phyloP scores from a whole-genome alignment of 1,140 invertebrate species.

The Drosophila subpulchrella region DNA sequence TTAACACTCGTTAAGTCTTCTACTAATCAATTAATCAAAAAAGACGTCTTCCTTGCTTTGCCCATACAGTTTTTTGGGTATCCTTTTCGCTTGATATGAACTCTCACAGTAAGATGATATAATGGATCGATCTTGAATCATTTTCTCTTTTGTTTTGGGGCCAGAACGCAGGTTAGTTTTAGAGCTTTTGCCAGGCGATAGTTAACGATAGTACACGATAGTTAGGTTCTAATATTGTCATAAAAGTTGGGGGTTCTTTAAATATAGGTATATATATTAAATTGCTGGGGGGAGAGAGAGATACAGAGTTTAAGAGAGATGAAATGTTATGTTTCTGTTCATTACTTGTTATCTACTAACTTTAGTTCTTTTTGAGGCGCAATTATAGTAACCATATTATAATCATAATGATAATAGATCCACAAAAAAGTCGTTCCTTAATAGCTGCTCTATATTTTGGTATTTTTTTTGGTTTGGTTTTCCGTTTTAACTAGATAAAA shows the following conservation, averaged over 20 bases:
- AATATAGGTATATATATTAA: constrained; percentile 7
- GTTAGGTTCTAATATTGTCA: constrained; percentile 81
- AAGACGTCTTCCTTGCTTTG: constrained; percentile 29
- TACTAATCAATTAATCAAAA: constrained; percentile 76
- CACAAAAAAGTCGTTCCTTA: constrained; percentile 56
- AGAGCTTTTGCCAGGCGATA: constrained; percentile 47
- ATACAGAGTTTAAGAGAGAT: constrained; percentile 15
- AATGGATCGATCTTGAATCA: constrained; percentile 29
- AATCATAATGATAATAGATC: constrained; percentile 45
- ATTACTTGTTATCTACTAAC: constrained; percentile 32
- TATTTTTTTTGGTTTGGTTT: constrained; percentile 13
- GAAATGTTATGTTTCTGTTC: constrained; percentile 36
- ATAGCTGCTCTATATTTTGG: constrained; percentile 26
- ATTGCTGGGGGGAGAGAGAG: constrained; percentile 16
- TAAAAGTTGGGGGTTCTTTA: constrained; percentile 56
- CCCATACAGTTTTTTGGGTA: constrained; percentile 11
- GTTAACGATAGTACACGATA: constrained; percentile 53
- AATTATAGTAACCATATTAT: constrained; percentile 32
- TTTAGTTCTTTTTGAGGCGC: constrained; percentile 46
- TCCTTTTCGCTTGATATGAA: constrained; percentile 70
- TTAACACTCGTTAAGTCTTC: constrained; percentile 56
- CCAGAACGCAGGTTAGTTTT: constrained; percentile 41
- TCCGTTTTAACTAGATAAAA: constrained; percentile 47
- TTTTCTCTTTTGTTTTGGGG: constrained; percentile 24
- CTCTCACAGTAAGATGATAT: constrained; percentile 69